Conservation (phyloP, 1,140 invertebrate species). For the Rhysida immarginata region DNA sequence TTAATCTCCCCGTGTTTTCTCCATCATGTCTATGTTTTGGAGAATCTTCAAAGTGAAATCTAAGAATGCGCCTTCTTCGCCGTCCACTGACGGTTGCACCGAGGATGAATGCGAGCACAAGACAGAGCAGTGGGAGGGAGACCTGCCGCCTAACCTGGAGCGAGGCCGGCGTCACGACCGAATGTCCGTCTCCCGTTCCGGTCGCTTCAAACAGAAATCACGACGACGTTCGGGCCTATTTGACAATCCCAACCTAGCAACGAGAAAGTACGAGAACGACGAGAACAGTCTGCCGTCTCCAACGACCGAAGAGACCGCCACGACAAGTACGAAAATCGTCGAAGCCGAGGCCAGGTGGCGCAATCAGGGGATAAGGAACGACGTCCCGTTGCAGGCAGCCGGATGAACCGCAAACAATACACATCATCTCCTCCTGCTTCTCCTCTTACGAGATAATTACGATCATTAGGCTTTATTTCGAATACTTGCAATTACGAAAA, state of each 20-base stretch:
- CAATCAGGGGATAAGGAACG: too few species aligned
- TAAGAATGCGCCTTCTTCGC: background rate
- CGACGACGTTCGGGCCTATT: background rate
- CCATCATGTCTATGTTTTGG: too few species aligned
- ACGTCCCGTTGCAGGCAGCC: too few species aligned
- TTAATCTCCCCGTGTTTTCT: too few species aligned
- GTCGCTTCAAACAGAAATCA: background rate
- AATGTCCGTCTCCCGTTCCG: conserved; percentile 6
- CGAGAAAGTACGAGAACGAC: background rate
- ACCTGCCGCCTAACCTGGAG: background rate
- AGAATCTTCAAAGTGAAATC: background rate
- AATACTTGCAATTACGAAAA: too few species aligned
- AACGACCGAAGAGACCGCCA: background rate
- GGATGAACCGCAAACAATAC: too few species aligned
- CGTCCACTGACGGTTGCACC: background rate
- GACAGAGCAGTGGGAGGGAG: background rate
- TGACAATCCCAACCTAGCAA: background rate
- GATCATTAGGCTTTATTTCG: too few species aligned
- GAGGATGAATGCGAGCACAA: too few species aligned
- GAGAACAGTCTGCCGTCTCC: background rate
- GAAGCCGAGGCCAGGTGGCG: too few species aligned
- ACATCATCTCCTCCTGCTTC: too few species aligned
- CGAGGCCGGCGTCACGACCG: background rate
- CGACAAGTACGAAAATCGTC: too few species aligned
- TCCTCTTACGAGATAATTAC: too few species aligned